Conservation (phyloP, 2,113 vertebrate genomes). For the Oreochromis tanganicae region DNA sequence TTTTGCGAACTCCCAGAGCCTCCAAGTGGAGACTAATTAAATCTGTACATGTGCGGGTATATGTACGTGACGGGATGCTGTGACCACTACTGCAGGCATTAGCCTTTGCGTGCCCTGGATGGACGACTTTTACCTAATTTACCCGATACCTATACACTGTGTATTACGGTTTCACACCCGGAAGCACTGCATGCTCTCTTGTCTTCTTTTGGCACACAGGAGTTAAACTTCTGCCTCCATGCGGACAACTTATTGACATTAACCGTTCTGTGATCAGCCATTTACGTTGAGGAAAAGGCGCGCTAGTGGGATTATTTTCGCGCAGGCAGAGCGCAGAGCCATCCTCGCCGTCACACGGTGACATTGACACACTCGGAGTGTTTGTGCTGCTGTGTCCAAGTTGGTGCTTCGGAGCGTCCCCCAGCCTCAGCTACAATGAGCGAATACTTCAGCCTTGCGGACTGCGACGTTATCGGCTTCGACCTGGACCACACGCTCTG, state of each 20-base stretch:
- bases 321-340: background rate
- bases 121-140: background rate
- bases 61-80: background rate
- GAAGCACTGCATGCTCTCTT: conserved; percentile 46
- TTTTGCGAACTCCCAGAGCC: background rate
- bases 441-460: conserved; percentile 77
- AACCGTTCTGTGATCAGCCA: background rate
- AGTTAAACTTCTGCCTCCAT: background rate
- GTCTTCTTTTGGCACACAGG: conserved; percentile 21
- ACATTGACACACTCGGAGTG: conserved; percentile 24
- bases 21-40: background rate
- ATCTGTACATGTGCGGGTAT: background rate
- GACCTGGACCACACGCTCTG: conserved; percentile 92
- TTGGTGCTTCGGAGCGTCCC: background rate
- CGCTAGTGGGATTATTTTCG: background rate
- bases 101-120: background rate
- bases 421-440: conserved; percentile 66
- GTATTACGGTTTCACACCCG: conserved; percentile 56
- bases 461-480: conserved; percentile 86
- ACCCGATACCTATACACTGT: background rate
- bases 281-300: background rate
- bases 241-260: background rate
- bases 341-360: conserved; percentile 11
- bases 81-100: background rate
- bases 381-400: background rate